Base-by-base conservation (phyloP, 2,888 invertebrate species). In the Ditylenchus weischeri region DNA sequence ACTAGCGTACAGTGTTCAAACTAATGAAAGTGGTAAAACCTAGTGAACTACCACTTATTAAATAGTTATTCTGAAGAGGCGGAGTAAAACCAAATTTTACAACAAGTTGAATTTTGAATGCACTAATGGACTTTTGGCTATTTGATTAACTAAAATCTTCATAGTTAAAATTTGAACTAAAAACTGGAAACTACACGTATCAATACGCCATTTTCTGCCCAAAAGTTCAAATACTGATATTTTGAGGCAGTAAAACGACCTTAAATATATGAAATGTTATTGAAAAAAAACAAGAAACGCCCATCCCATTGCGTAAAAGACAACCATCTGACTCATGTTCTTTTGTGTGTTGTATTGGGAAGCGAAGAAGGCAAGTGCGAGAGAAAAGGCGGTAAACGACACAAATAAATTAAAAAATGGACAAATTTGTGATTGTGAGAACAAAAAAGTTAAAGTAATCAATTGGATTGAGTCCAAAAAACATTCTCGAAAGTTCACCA, bases 251-350 rank as follows among this genome's bases (percentile, higher is more conserved):
- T 43, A 13, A 43, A 15, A 3, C 15, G 43, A 43, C 11, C 43
- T 43, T 43, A 43, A 43, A 43, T 43, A 43, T 8, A 15, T 43
- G 13, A 15, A 43, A 43, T 43, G 43, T 15, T 43, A 10, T 15
- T 43, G 43, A 15, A 43, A 15, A 3, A 43, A 43, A 43, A 43
- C 43, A 43, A 43, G 43, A 43, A 43, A 15, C 3, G 43, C 43
- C 43, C 43, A 43, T 43, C 60, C 29, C 18, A 48, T 10, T 13
- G 43, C 35, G 23, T 15, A 36, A 35, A 6, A 29, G 23, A 18
- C 23, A 60, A 21, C 29, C 21, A 48, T 29, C 21, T 60, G 47
- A 60, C 47, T 60, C 49, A 48, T 35, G 23, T 11, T 60, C 23
- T 35, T 35, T 48, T 48, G 23, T 47, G 15, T 35, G 35, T 35